These are phyloP conservation scores for Megaustenia siamemsis DNA, from an alignment of 2,888 invertebrate genomes.

Conservation along the genomic window DNA sequence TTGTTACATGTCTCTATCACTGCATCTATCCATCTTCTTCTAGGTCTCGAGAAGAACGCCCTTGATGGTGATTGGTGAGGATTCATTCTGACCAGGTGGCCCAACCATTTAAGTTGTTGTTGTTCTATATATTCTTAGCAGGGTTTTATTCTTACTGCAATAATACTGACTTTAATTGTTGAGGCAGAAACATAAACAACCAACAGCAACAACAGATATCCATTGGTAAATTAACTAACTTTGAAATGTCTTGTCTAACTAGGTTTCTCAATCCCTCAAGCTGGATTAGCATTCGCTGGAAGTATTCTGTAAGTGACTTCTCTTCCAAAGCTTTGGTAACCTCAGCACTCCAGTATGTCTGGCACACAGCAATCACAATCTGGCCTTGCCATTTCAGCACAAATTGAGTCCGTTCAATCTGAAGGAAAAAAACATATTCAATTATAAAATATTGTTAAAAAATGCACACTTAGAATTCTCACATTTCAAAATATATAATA, in stretches of 20 bases:
- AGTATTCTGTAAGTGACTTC: conserved; percentile 53
- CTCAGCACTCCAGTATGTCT: conserved; percentile 87
- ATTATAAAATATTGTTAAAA: no score
- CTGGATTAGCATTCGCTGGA: conserved; percentile 80
- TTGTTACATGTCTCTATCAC: no score
- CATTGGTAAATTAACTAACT: conserved; percentile 16
- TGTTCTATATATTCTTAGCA: no score
- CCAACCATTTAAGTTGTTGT: no score
- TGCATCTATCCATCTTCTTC: no score
- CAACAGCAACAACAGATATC: neutral
- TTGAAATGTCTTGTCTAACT: conserved; percentile 84
- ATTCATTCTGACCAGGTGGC: no score
- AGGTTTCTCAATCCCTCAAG: conserved; percentile 86
- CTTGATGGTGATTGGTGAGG: no score
- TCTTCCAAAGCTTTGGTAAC: conserved; percentile 85
- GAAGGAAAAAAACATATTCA: conserved; percentile 39
- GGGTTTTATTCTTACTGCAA: no score
- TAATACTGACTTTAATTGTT: no score
- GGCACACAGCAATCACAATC: conserved; percentile 88
- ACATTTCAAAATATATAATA: no score
- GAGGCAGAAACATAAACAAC: neutral
- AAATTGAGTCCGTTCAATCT: conserved; percentile 84
- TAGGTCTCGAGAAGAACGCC: no score
- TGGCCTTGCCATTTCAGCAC: conserved; percentile 90
- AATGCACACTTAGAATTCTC: no score